Evolutionary conservation across 2,113 vertebrate genomes (phyloP), one percentile per base, ranked within the genome.

Genomic region (Ivindomyrus marchei): DNA sequence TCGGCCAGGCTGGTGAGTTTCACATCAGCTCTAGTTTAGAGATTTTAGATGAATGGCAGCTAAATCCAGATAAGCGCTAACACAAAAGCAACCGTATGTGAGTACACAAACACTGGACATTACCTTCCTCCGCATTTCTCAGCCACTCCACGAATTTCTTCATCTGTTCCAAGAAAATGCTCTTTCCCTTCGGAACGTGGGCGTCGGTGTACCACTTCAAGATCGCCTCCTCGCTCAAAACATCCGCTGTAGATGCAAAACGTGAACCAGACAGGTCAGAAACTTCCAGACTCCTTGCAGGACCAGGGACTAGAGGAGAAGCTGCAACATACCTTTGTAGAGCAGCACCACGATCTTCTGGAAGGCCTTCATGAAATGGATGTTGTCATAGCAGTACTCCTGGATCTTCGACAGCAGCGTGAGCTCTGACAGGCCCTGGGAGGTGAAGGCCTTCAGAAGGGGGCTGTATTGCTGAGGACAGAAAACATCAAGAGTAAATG

Each of bases 331-430:
- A 99, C 98, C 98, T 99, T 99, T 99, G 92, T 99, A 99, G 94
- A 99, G 98, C 92, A 99, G 98, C 97, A 99, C 98, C 95, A 99
- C 98, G 89, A 99, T 99, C 97, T 99, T 99, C 97, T 99, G 98
- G 94, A 99, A 99, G 96, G 98, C 97, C 94, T 99, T 99, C 98
- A 99, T 99, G 97, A 99, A 99, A 95, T 99, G 98, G 95, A 99
- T 99, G 96, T 99, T 99, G 94, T 99, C 98, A 17, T 99, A 99
- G 96, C 98, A 99, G 94, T 99, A 99, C 96, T 99, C 98, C 95
- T 99, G 98, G 95, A 99, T 98, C 97, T 99, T 99, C 94, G 98
- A 95, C 94, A 99, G 96, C 94, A 99, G 97, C 91, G 97, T 99
- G 95, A 99, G 96, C 94, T 99, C 98, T 47, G 98, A 99, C 94